phyloP scores from a whole-genome alignment of 2,113 vertebrate species.

The Dissostichus mawsoni region DNA sequence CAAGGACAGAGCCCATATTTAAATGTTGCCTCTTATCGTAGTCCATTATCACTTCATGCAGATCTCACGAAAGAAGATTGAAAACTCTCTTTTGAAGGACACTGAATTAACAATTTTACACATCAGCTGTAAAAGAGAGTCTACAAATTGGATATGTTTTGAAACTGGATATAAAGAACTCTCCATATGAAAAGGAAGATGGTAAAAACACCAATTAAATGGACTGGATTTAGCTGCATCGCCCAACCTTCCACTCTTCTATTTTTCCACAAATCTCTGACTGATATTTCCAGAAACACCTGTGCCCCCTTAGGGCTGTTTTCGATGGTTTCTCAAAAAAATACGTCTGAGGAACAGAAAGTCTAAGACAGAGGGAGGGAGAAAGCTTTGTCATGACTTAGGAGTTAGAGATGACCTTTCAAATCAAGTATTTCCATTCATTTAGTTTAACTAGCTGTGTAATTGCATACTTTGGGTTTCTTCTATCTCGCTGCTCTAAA shows the following conservation, averaged over 20 bases:
- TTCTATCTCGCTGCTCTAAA: constrained; percentile 41
- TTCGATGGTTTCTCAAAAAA: constrained; percentile 35
- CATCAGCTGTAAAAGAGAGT: constrained; percentile 18
- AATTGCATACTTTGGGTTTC: constrained; percentile 33
- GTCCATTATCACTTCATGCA: constrained; percentile 41
- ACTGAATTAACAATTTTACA: constrained; percentile 21
- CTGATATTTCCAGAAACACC: constrained; percentile 43
- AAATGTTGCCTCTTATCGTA: constrained; percentile 49
- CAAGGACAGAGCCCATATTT: constrained; percentile 55
- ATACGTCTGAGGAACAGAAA: constrained; percentile 1
- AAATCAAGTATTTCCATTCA: constrained; percentile 34
- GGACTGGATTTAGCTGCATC: background rate
- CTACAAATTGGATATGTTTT: background rate
- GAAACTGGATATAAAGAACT: constrained; percentile 1
- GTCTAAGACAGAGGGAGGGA: background rate
- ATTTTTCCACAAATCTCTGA: constrained; percentile 9
- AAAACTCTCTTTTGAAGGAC: constrained; percentile 45
- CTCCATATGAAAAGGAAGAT: background rate
- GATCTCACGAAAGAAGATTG: constrained; percentile 45
- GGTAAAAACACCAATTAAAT: background rate
- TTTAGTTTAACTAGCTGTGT: constrained; percentile 40
- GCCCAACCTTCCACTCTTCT: background rate
- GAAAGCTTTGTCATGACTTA: constrained; percentile 24
- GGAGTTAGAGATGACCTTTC: constrained; percentile 34
- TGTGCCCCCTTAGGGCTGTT: constrained; percentile 23